Base-by-base conservation (phyloP, 53 echinoderm and acorn worm species). In the Astropecten irregularis region DNA sequence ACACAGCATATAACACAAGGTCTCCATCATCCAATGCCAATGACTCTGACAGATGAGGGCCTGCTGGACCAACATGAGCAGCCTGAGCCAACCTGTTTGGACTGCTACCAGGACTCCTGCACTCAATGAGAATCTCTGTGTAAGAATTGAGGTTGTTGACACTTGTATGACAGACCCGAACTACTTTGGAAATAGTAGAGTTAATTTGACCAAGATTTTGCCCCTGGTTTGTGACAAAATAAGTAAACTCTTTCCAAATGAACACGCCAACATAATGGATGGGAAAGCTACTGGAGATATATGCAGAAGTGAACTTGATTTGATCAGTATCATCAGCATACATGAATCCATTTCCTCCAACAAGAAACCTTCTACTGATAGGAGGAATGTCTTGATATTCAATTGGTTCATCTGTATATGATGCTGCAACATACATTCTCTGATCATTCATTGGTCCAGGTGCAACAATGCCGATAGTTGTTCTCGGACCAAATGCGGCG, bases 1-100 rank as follows among this genome's bases (percentile, higher is more conserved):
- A 92, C 59, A 88, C 85, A 61, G 68, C 88, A 85, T 84, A 92
- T 18, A 92, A 72, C 20, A 85, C 81, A 10, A 65, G 30, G 47
- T 81, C 72, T 31, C 32, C 52, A 4, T 14, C 36, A 69, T 76
- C 31, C n/a, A 83, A 28, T 9, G 23, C 33, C 27, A 84, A 56
- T 54, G 83, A 65, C 23, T 16, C 56, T 9, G 76, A 52, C 6
- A 89, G 54, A 53, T 73, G 3, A 2, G 68, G 28, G 6, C 89
- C 89, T 76, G 89, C 76, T 73, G 76, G 74, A 21, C 67, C 76
- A 40, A 89, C 46, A 48, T 59, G 44, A 10, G 85, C 88, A 61
- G 92, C 69, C 33, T 88, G 84, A 13, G 84, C 63, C 37, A 84
- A 69, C 9, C 51, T 76, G 68, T 83, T 84, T 7, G 28, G 0